These are phyloP conservation scores for Tenthredo notha DNA, from an alignment of 2,888 invertebrate genomes.

Conservation along the genomic window DNA sequence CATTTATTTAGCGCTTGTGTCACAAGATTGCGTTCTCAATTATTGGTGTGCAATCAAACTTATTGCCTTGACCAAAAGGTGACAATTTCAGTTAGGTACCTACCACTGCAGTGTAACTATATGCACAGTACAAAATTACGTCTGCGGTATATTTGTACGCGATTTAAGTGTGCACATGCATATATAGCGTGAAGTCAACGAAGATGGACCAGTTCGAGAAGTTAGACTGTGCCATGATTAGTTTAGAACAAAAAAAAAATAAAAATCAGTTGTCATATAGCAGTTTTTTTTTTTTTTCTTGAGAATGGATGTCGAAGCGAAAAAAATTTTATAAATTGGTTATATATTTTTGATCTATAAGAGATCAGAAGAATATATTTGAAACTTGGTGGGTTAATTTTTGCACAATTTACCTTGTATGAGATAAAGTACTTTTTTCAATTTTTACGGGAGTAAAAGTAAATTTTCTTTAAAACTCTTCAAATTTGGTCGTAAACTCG, in stretches of 20 bases:
- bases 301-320: not conserved
- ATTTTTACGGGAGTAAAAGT: conserved; percentile 10
- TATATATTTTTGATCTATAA: not conserved
- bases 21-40: not conserved
- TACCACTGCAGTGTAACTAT: not conserved
- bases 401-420: not conserved
- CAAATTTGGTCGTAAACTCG: conserved; percentile 40
- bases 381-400: not conserved
- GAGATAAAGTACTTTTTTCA: conserved; percentile 24
- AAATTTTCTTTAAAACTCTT: conserved; percentile 27
- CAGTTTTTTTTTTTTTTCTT: not conserved
- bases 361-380: not conserved
- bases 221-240: not conserved
- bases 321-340: not conserved
- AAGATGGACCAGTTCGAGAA: not conserved
- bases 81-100: not conserved
- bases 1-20: not conserved
- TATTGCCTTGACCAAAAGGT: not conserved
- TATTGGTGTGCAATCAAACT: not conserved
- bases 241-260: not conserved
- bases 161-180: not conserved
- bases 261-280: not conserved
- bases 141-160: not conserved
- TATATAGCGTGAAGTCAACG: not conserved
- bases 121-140: no score